Conservation (phyloP, 2,888 invertebrate species). For the Hemaris fuciformis region DNA sequence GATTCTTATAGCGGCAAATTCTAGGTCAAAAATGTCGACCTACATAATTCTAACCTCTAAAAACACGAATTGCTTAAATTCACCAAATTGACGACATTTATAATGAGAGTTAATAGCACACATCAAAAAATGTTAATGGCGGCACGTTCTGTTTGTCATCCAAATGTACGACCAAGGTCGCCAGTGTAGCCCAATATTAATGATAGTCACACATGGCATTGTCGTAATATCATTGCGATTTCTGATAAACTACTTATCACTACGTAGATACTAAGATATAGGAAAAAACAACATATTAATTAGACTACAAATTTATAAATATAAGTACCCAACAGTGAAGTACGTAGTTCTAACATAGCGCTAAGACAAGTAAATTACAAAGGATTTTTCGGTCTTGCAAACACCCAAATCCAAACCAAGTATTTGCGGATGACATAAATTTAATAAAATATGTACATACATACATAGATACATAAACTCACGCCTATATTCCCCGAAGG, state of each 20-base stretch:
- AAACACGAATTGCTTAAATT: not conserved
- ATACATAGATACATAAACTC: no score
- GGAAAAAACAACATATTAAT: not conserved
- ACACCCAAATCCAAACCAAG: no score
- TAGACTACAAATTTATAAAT: no score
- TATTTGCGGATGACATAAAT: no score
- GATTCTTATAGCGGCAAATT: not conserved
- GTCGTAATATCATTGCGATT: not conserved
- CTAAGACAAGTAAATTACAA: no score
- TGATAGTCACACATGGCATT: not conserved
- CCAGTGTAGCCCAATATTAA: not conserved
- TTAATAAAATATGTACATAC: no score
- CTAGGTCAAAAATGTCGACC: not conserved
- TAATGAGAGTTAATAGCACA: not conserved
- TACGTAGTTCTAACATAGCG: no score
- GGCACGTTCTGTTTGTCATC: conserved; percentile 44
- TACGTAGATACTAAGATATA: no score
- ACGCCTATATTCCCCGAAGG: no score
- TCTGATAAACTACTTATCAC: not conserved
- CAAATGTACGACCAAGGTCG: conserved; percentile 53
- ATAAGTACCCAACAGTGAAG: no score
- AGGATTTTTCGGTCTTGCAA: no score
- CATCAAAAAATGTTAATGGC: conserved; percentile 40
- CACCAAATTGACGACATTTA: not conserved
- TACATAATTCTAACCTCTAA: not conserved